Conservation (phyloP, 2,797 vertebrate genomes). For the Halcyon badia region DNA sequence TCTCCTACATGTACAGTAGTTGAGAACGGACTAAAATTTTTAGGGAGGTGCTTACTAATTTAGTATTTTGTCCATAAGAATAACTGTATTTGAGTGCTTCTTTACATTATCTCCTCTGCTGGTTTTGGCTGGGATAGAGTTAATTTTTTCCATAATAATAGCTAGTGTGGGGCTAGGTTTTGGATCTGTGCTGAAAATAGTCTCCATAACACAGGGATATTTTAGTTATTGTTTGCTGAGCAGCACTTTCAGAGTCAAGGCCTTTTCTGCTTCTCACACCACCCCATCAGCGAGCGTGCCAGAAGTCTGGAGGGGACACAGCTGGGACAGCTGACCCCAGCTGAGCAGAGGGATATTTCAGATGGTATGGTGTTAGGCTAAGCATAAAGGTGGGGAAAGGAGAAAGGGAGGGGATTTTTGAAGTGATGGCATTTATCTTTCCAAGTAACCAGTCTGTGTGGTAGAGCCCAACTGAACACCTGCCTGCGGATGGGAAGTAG, state of each 20-base stretch:
- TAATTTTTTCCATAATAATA: no score
- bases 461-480: neutral
- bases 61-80: neutral
- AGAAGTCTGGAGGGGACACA: neutral
- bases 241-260: neutral
- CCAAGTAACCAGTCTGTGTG: neutral
- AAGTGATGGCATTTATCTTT: neutral
- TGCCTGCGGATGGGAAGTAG: neutral
- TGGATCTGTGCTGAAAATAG: neutral
- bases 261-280: neutral
- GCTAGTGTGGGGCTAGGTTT: neutral
- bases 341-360: neutral
- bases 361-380: neutral
- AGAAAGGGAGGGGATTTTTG: neutral
- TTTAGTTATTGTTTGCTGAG: neutral
- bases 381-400: neutral
- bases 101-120: neutral
- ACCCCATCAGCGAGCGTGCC: no score
- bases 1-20: neutral
- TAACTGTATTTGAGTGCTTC: neutral
- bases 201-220: neutral
- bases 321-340: neutral
- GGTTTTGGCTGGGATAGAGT: neutral
- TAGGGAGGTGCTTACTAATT: neutral
- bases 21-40: neutral